Conservation (phyloP, 2,113 vertebrate genomes). For the Datnioides undecimradiatus region DNA sequence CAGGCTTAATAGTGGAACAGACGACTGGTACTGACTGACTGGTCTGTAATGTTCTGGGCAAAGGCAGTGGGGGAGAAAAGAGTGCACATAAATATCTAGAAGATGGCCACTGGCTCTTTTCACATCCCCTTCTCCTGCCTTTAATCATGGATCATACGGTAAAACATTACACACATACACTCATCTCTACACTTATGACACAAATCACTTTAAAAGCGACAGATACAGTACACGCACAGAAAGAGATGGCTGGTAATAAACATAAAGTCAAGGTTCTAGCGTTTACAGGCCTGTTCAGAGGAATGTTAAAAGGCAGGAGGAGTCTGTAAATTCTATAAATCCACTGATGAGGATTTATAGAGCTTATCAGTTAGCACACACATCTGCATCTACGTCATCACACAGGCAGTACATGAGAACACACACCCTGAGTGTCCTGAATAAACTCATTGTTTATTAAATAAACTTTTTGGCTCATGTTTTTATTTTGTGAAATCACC, state of each 20-base stretch:
- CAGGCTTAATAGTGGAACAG: background rate
- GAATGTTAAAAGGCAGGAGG: conserved; percentile 64
- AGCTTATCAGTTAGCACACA: conserved; percentile 47
- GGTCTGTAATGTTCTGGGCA: background rate
- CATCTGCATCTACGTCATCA: background rate
- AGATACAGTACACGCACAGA: conserved; percentile 22
- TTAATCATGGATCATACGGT: conserved; percentile 17
- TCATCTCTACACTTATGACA: conserved; percentile 1
- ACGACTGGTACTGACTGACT: background rate
- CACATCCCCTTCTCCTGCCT: background rate
- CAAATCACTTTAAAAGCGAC: conserved; percentile 41
- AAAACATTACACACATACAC: background rate
- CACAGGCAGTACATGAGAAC: background rate
- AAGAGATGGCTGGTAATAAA: conserved; percentile 28
- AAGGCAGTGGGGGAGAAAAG: conserved; percentile 13
- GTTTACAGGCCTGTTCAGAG: conserved; percentile 48
- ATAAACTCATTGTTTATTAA: background rate
- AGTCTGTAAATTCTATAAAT: conserved; percentile 47
- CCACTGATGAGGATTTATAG: conserved; percentile 49
- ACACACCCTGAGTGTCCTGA: background rate
- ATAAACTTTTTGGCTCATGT: background rate
- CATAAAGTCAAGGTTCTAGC: conserved; percentile 23
- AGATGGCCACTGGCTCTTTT: background rate
- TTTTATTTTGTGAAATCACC: background rate
- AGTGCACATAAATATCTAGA: conserved; percentile 20